A percentile compares a stretch with the other conserved stretches of the same genome.
Evolutionary conservation across 2,888 invertebrate species (phyloP).

Genomic region (Drosophila greeni): DNA sequence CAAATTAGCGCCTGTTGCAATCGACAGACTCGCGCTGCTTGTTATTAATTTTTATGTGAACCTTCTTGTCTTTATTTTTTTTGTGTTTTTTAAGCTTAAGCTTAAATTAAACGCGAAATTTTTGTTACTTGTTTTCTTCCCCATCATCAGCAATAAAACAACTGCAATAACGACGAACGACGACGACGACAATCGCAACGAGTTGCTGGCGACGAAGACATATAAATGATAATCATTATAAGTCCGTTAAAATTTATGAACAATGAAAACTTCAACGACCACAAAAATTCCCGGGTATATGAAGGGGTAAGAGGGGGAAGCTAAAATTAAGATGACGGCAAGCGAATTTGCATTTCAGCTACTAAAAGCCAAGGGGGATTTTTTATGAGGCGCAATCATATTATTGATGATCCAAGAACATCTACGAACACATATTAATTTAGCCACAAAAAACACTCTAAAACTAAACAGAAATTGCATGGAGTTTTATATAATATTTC

Average conservation of each 20-base stretch:
- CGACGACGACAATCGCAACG: constrained; percentile 23
- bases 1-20: constrained; percentile 72
- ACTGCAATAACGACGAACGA: constrained; percentile 31
- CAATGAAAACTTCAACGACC: constrained; percentile 60
- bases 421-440: background rate
- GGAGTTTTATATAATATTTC: no score
- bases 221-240: constrained; percentile 63
- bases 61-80: background rate
- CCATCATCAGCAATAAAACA: constrained; percentile 42
- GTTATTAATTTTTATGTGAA: constrained; percentile 25
- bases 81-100: constrained; percentile 33
- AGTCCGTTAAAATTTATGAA: constrained; percentile 67
- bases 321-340: constrained; percentile 25
- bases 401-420: constrained; percentile 5
- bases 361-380: constrained; percentile 5
- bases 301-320: background rate
- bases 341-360: constrained; percentile 27
- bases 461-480: background rate
- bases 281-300: constrained; percentile 14
- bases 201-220: constrained; percentile 31
- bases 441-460: background rate
- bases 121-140: constrained; percentile 50
- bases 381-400: constrained; percentile 9
- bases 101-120: constrained; percentile 61
- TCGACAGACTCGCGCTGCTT: constrained; percentile 44